Percentiles rank a stretch among this genome's conserved stretches.
These are phyloP conservation scores for Adelphocoris suturalis DNA, from an alignment of 2,888 invertebrate genomes.

Conservation along the genomic window DNA sequence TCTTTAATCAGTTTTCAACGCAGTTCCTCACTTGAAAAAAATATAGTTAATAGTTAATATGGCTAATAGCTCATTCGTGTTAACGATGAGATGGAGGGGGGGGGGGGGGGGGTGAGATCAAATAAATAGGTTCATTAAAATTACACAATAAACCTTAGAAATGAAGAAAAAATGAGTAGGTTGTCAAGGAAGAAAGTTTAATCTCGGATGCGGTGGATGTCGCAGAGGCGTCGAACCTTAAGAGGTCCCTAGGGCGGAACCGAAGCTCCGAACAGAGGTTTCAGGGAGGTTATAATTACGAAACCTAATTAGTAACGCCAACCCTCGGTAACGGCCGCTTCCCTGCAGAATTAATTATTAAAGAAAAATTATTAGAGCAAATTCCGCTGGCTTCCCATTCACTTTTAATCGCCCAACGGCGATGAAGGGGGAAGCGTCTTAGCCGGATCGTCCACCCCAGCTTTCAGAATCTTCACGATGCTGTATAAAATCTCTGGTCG, in stretches of 20 bases:
- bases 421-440: not conserved
- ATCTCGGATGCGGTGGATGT: not conserved
- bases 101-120: too few species aligned
- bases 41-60: too few species aligned
- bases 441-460: not conserved
- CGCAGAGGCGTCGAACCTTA: not conserved
- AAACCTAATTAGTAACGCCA: conserved; percentile 16
- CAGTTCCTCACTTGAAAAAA: too few species aligned
- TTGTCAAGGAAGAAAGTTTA: not conserved
- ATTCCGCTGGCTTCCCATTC: not conserved
- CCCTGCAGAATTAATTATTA: conserved; percentile 10
- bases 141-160: too few species aligned
- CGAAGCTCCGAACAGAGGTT: not conserved
- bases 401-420: not conserved
- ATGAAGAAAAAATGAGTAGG: too few species aligned
- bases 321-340: not conserved
- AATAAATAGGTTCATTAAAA: too few species aligned
- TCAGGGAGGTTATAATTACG: conserved; percentile 20
- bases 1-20: too few species aligned
- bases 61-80: too few species aligned
- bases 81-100: too few species aligned
- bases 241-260: not conserved
- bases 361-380: conserved; percentile 25
- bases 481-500: not conserved
- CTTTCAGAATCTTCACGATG: not conserved